Evolutionary conservation across 2,113 vertebrate genomes (phyloP).

Genomic region (Gasterosteus nipponicus): DNA sequence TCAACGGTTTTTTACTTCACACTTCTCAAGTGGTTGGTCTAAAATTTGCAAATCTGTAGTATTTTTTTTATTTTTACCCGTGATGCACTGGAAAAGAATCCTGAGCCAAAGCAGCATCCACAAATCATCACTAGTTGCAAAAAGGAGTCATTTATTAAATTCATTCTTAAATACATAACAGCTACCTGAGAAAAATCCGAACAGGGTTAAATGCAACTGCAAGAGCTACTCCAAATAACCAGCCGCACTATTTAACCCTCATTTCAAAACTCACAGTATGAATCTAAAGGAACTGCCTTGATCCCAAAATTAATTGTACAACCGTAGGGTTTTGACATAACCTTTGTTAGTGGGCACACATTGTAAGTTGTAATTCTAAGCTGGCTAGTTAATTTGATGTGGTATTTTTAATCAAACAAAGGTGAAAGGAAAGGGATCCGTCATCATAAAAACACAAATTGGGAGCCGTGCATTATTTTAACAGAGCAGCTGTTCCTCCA

Average conservation of each 20-base stretch:
- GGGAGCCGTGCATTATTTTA: neutral
- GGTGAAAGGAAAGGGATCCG: neutral
- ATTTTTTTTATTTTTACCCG: neutral
- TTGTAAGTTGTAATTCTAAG: neutral
- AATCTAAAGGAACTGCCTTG: neutral
- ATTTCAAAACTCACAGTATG: neutral
- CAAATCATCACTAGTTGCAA: neutral
- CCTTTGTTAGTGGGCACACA: neutral
- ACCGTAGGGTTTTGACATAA: neutral
- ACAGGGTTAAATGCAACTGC: constrained; percentile 9
- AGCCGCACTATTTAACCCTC: constrained; percentile 5
- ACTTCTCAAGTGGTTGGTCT: neutral
- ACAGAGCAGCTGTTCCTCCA: neutral
- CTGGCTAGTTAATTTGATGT: neutral
- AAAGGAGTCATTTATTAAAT: neutral
- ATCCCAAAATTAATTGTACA: constrained; percentile 1
- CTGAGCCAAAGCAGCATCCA: neutral
- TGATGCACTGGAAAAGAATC: neutral
- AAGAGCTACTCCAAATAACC: neutral
- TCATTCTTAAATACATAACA: neutral
- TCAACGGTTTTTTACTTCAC: neutral
- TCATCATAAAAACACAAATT: neutral
- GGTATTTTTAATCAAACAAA: constrained; percentile 1
- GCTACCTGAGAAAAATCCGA: constrained; percentile 3
- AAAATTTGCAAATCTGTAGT: neutral